Evolutionary conservation across 2,113 vertebrate genomes (phyloP), one percentile per base, ranked within the genome.

Genomic region (Orientallactaga bullata): DNA sequence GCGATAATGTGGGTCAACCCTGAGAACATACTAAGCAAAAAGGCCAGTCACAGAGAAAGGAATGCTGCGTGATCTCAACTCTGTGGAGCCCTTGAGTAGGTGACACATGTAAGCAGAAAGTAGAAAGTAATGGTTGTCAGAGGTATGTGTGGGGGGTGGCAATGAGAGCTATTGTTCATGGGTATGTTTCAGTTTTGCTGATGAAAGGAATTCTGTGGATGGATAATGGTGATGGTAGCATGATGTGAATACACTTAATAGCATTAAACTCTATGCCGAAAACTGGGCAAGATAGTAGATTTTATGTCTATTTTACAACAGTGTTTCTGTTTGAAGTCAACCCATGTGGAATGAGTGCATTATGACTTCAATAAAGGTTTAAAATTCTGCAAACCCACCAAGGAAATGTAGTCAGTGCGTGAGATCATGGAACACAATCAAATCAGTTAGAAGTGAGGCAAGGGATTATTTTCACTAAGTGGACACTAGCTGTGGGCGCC

Each of bases 401-500:
- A 81, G 63, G 58, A 79, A 66, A 18, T 39, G 7, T 69, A 83
- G 69, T 4, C 47, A 30, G 13, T 69, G 74, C 24, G 13, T 69
- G 69, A 86, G 55, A 86, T 26, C 66, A 28, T 16, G 35, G 68
- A 23, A 55, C 35, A 39, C 4, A 18, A 69, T 73, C 69, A 28
- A 30, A 51, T 65, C 32, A 18, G 32, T 55, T 15, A 66, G 39
- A 42, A 55, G 15, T n/a, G 58, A 74, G 32, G 58, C n/a, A 35
- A 81, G 74, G 28, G 42, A 21, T 58, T 32, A 28, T 13, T 21
- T 61, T 73, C 10, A 72, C 24, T 7, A 9, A 24, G 37, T n/a
- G 77, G 47, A 37, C 3, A 0, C 86, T 78, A 26, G 72, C 72
- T 23, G 0, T 5, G 2, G 17, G 20, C 20, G 9, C 23, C 37